Evolutionary conservation across 2,888 invertebrate species (phyloP), one percentile per base, ranked within the genome.

Genomic region (Pegoplata infirma): DNA sequence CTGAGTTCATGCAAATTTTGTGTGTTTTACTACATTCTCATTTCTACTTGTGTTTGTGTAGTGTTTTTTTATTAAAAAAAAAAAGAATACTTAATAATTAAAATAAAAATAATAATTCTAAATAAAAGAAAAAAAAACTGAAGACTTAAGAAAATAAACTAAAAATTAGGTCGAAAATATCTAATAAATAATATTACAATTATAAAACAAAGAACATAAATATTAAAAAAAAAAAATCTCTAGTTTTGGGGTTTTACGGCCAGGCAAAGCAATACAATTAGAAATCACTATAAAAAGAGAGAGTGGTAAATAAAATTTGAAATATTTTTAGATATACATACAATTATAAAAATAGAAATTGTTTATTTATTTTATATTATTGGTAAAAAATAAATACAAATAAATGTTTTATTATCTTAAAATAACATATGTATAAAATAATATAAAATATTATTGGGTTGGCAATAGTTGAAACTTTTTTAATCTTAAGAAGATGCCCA

Each of bases 261-360:
- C 89, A 89, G 89, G 89, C 89, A 89, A 89, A 89, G 88, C 89
- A 89, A 89, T 89, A 89, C 87, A 87, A 87, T 85, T 77, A 82
- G 14, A 49, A 44, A 14, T n/a, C n/a, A n/a, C n/a, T 49, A 32
- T n/a, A 40, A 59, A 5, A 23, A 44, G 40, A 12, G 47, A 5
- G 28, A 12, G 32, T 32, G 12, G 32, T 32, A 32, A 5, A 32
- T 10, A 32, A 10, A 10, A n/a, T n/a, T n/a, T n/a, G n/a, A n/a
- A n/a, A n/a, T n/a, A n/a, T n/a, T n/a, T n/a, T n/a, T n/a, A n/a
- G n/a, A n/a, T n/a, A n/a, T n/a, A n/a, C n/a, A n/a, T n/a, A n/a
- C n/a, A n/a, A n/a, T n/a, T n/a, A n/a, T n/a, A n/a, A n/a, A n/a
- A n/a, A n/a, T n/a, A n/a, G n/a, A n/a, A n/a, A n/a, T n/a, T n/a